A percentile compares a stretch with the other conserved stretches of the same genome.
Evolutionary conservation across 2,797 vertebrate species (phyloP).

Genomic region (Acanthis flammea): DNA sequence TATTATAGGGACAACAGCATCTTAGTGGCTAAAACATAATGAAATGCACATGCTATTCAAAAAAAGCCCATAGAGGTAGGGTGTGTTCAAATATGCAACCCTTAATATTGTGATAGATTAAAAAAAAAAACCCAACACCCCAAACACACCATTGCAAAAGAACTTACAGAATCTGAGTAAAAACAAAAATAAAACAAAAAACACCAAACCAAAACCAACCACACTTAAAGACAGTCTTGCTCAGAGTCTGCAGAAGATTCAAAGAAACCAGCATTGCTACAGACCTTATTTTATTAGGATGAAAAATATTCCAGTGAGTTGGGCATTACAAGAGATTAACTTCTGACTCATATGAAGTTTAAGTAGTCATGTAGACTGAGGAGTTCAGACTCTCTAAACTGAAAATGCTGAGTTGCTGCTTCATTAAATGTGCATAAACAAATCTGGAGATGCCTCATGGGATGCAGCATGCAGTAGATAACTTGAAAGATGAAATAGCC

Average conservation of each 20-base stretch:
- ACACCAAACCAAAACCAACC: neutral
- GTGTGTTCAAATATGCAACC: neutral
- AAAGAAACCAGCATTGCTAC: neutral
- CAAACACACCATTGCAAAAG: neutral
- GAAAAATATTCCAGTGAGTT: neutral
- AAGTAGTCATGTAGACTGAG: neutral
- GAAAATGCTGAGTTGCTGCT: neutral
- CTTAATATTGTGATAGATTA: neutral
- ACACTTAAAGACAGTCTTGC: neutral
- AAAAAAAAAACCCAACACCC: neutral
- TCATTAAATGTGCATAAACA: neutral
- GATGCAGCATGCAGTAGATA: neutral
- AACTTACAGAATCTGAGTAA: fast-evolving
- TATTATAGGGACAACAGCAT: neutral
- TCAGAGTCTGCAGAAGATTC: neutral
- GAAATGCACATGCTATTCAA: neutral
- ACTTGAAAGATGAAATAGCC: neutral
- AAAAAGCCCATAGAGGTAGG: neutral
- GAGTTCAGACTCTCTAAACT: neutral
- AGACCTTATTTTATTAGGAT: neutral
- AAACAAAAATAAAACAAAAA: neutral
- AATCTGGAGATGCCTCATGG: neutral
- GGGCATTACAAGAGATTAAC: neutral
- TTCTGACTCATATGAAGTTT: neutral
- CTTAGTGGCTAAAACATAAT: neutral